Evolutionary conservation across 2,888 invertebrate species (phyloP).

Genomic region (Drosophila paranaensis): DNA sequence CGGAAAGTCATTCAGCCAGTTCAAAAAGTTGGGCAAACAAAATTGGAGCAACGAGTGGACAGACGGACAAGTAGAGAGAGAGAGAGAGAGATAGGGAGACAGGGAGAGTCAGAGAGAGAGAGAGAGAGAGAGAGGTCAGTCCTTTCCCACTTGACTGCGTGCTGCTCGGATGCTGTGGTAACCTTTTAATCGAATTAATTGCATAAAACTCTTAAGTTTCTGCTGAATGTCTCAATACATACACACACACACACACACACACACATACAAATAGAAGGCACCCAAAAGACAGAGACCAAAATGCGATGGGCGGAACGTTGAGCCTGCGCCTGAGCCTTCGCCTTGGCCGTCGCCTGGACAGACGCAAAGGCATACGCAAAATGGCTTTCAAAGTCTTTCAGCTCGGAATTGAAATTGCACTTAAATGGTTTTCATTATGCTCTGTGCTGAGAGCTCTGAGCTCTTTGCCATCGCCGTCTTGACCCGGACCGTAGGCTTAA

Average conservation of each 20-base stretch:
- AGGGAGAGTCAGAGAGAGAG: too few relatives aligned
- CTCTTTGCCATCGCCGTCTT: conserved; percentile 9
- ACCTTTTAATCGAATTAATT: conserved; percentile 74
- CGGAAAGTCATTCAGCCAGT: conserved; percentile 32
- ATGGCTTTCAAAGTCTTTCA: conserved; percentile 32
- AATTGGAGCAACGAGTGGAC: neutral
- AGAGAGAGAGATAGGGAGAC: neutral
- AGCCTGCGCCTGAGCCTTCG: neutral
- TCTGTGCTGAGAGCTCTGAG: conserved; percentile 10
- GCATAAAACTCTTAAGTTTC: conserved; percentile 50
- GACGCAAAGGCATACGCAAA: conserved; percentile 30
- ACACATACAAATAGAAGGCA: neutral
- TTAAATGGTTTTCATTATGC: conserved; percentile 56
- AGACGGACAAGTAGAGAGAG: neutral
- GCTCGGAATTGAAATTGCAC: conserved; percentile 46
- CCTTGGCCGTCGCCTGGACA: neutral
- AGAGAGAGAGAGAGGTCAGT: neutral
- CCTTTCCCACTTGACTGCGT: conserved; percentile 9
- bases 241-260: neutral
- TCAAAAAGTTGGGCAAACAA: conserved; percentile 29
- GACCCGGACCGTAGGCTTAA: conserved; percentile 14
- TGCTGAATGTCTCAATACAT: conserved; percentile 37
- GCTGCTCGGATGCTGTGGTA: conserved; percentile 28
- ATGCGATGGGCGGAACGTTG: neutral
- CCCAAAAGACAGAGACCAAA: conserved; percentile 8